phyloP scores from a whole-genome alignment of 2,888 invertebrate genomes.

The Rhingia campestris region DNA sequence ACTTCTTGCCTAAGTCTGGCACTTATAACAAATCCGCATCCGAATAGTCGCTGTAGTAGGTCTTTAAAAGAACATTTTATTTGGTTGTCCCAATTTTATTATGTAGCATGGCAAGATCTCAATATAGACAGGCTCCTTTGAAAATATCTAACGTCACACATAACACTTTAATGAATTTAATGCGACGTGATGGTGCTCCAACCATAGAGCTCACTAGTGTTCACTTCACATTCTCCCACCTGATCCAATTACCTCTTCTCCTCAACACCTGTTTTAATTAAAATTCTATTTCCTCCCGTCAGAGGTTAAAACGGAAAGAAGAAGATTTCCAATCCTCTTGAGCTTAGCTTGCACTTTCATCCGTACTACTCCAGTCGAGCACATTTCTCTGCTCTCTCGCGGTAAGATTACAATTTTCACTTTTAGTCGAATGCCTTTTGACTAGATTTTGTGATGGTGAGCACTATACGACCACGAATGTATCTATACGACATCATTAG shows the following conservation, averaged over 20 bases:
- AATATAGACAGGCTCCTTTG: too few relatives aligned
- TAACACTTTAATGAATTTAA: too few relatives aligned
- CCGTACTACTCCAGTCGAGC: slow-evolving; percentile 9
- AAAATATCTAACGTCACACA: too few relatives aligned
- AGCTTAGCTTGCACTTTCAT: slow-evolving; percentile 68
- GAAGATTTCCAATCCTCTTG: slow-evolving; percentile 66
- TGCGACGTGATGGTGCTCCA: too few relatives aligned
- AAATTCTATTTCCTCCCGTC: not conserved
- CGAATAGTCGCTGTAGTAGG: too few relatives aligned
- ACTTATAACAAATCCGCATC: too few relatives aligned
- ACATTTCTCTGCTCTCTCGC: slow-evolving; percentile 36
- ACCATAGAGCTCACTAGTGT: not conserved
- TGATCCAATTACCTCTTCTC: slow-evolving; percentile 2
- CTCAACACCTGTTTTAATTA: slow-evolving; percentile 29
- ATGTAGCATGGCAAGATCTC: too few relatives aligned
- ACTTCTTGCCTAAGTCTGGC: too few relatives aligned
- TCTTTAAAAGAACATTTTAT: too few relatives aligned
- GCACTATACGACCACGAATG: not conserved
- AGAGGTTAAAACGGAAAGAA: slow-evolving; percentile 34
- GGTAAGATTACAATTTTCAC: slow-evolving; percentile 59
- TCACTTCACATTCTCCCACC: slow-evolving; percentile 28
- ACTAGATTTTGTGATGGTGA: not conserved
- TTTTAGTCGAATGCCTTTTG: slow-evolving; percentile 47
- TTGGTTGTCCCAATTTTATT: too few relatives aligned
- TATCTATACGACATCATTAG: slow-evolving; percentile 54